Conservation (phyloP, 2,888 invertebrate genomes). For the Morpho helenor region DNA sequence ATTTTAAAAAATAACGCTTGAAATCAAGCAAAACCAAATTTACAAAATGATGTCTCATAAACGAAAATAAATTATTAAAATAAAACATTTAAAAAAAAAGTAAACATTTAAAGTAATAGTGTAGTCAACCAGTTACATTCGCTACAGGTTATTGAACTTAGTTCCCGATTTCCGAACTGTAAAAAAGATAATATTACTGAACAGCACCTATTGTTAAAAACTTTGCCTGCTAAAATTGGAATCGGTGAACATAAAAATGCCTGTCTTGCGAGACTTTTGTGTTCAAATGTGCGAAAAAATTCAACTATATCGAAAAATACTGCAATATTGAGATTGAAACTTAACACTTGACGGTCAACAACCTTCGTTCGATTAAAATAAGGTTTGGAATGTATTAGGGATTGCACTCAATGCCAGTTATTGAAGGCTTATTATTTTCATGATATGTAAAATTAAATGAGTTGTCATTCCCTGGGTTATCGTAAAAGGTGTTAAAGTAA, state of each 20-base stretch:
- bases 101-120: too few species aligned
- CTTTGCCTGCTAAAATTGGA: constrained; percentile 6
- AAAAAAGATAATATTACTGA: constrained; percentile 8
- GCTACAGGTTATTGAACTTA: not conserved
- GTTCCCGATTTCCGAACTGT: not conserved
- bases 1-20: too few species aligned
- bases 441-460: constrained; percentile 13
- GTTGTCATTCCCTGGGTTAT: not conserved
- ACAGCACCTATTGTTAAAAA: constrained; percentile 3
- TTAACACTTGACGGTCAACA: constrained; percentile 52
- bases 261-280: constrained; percentile 21
- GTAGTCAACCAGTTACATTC: not conserved
- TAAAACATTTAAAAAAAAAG: too few species aligned
- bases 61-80: too few species aligned
- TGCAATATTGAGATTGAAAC: constrained; percentile 47
- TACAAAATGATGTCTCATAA: too few species aligned
- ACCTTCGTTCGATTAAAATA: constrained; percentile 48
- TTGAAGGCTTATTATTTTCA: constrained; percentile 14
- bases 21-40: too few species aligned
- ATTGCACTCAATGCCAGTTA: constrained; percentile 36
- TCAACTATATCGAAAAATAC: constrained; percentile 47
- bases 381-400: constrained; percentile 45
- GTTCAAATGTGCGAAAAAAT: constrained; percentile 44
- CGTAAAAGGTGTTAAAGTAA: not conserved
- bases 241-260: constrained; percentile 20